These are phyloP conservation scores for Mandrillus leucophaeus DNA, from an alignment of 2,113 vertebrate species.

Conservation along the genomic window DNA sequence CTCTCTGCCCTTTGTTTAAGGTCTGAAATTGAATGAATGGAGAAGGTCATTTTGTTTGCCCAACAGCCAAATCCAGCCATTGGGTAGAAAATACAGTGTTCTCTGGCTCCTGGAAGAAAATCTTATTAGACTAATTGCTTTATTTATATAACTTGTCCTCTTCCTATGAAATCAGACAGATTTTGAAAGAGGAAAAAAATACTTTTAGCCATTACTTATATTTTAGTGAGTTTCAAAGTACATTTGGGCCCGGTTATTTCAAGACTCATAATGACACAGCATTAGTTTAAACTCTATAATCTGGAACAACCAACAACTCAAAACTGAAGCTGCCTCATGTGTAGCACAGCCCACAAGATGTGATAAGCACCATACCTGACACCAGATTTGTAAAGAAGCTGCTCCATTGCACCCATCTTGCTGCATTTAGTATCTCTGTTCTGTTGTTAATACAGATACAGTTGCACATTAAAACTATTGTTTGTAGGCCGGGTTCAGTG, in stretches of 20 bases:
- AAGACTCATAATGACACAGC: neutral
- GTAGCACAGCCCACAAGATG: neutral
- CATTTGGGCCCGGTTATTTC: constrained; percentile 5
- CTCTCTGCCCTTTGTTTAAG: constrained; percentile 69
- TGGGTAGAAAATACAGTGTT: constrained; percentile 73
- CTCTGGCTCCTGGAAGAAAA: constrained; percentile 72
- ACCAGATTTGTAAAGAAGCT: neutral
- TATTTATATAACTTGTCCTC: constrained; percentile 79
- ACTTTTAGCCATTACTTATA: neutral
- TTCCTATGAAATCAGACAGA: constrained; percentile 77
- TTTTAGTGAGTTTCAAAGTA: constrained; percentile 62
- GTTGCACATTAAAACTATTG: neutral
- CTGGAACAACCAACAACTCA: neutral
- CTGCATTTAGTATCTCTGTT: neutral
- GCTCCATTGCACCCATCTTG: neutral
- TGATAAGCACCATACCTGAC: neutral
- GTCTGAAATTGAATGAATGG: constrained; percentile 71
- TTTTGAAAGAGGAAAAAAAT: constrained; percentile 72
- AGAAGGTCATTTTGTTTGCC: constrained; percentile 74
- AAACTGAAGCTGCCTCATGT: neutral
- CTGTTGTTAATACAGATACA: neutral
- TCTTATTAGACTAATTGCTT: constrained; percentile 83
- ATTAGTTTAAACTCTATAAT: neutral
- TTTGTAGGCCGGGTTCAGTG: accelerated
- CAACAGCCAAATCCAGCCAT: constrained; percentile 66